phyloP scores from a whole-genome alignment of 2,888 invertebrate species.

The Exephanes ischioxanthus region DNA sequence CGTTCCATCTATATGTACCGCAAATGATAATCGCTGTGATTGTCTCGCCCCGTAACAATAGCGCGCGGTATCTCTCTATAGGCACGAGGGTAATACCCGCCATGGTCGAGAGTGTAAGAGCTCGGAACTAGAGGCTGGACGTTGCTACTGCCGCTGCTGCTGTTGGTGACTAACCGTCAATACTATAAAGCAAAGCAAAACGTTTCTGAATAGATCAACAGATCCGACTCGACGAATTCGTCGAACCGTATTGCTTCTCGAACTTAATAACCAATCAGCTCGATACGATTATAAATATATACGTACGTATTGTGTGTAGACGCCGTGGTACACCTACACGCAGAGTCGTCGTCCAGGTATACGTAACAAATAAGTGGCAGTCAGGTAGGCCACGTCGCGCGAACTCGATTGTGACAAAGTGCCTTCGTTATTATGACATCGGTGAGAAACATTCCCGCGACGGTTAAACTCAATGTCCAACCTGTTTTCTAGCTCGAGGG shows the following conservation, averaged over 20 bases:
- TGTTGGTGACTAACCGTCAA: not conserved
- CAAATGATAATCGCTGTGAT: conserved; percentile 60
- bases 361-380: conserved; percentile 45
- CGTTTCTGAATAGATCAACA: not conserved
- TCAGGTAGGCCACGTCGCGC: conserved; percentile 52
- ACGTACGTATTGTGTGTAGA: conserved; percentile 1
- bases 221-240: not conserved
- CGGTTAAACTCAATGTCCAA: conserved; percentile 51
- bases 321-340: not conserved
- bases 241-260: not conserved
- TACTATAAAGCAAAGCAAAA: not conserved
- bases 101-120: not conserved
- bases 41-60: conserved; percentile 51
- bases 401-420: conserved; percentile 61
- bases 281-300: conserved; percentile 17
- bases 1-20: conserved; percentile 10
- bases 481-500: not conserved
- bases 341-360: conserved; percentile 10
- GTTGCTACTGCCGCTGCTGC: not conserved
- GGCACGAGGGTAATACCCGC: conserved; percentile 15
- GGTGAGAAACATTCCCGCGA: conserved; percentile 47
- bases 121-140: not conserved
- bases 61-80: conserved; percentile 12
- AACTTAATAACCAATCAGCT: not conserved
- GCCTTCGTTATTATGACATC: conserved; percentile 63